These are phyloP conservation scores for Saccostrea echinata DNA, from an alignment of 1,140 invertebrate genomes.

Conservation along the genomic window DNA sequence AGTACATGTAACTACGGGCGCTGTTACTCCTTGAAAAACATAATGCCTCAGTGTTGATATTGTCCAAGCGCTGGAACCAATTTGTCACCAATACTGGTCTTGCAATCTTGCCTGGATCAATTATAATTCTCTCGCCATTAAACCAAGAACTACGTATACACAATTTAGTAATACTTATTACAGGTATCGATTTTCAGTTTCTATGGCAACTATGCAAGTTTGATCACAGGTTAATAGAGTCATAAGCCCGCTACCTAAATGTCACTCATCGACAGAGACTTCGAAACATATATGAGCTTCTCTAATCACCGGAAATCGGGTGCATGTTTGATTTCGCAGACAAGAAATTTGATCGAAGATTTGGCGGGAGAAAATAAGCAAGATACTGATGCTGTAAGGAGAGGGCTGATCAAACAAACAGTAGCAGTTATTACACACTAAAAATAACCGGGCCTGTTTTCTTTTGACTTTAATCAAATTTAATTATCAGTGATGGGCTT, in stretches of 20 bases:
- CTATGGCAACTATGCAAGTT: constrained; percentile 50
- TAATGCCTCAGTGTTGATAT: neutral
- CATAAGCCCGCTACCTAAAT: constrained; percentile 34
- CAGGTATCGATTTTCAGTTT: constrained; percentile 48
- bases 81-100: constrained; percentile 7
- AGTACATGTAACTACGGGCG: neutral
- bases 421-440: neutral
- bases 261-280: constrained; percentile 19
- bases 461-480: constrained; percentile 27
- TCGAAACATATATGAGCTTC: neutral
- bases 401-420: neutral
- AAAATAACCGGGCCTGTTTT: constrained; percentile 12
- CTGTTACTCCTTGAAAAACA: neutral
- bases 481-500: constrained; percentile 29
- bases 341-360: constrained; percentile 15
- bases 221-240: constrained; percentile 42
- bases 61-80: constrained; percentile 7
- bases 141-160: constrained; percentile 40
- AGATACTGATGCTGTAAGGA: neutral
- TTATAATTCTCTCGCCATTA: constrained; percentile 40
- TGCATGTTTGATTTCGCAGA: neutral
- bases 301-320: constrained; percentile 9
- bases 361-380: constrained; percentile 27
- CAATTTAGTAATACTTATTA: constrained; percentile 50
- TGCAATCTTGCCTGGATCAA: constrained; percentile 26